These are phyloP conservation scores for Falco cherrug DNA, from an alignment of 2,797 vertebrate genomes.

Conservation along the genomic window DNA sequence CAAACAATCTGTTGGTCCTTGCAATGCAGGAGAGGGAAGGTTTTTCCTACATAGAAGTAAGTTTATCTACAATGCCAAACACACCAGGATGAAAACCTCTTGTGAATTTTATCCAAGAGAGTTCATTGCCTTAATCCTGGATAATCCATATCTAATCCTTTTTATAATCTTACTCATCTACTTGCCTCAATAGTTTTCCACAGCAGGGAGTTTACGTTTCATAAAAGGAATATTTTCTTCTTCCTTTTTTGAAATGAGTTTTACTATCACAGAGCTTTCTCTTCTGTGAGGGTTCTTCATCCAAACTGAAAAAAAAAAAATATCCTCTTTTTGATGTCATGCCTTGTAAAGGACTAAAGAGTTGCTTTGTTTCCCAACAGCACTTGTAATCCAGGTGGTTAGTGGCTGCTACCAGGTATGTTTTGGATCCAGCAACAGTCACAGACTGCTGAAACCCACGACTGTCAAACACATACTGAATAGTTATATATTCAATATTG, in stretches of 20 bases:
- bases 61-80: conserved; percentile 5
- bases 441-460: neutral
- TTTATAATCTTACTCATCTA: conserved; percentile 60
- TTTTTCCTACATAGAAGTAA: neutral
- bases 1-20: neutral
- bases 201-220: conserved; percentile 35
- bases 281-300: neutral
- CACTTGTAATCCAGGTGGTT: neutral
- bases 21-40: neutral
- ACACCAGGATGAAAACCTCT: conserved; percentile 15
- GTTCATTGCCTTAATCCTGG: conserved; percentile 56
- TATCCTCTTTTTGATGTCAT: neutral
- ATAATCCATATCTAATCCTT: conserved; percentile 64
- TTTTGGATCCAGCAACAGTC: neutral
- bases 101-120: conserved; percentile 47
- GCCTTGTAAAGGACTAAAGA: neutral
- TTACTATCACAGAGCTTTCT: neutral
- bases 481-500: neutral
- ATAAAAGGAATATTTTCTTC: conserved; percentile 26
- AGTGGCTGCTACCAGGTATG: neutral
- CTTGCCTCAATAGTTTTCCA: conserved; percentile 47
- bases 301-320: neutral
- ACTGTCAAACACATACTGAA: neutral
- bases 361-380: neutral
- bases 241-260: neutral